Conservation (phyloP, 2,888 invertebrate species). For the Chloroclystis v-ata region DNA sequence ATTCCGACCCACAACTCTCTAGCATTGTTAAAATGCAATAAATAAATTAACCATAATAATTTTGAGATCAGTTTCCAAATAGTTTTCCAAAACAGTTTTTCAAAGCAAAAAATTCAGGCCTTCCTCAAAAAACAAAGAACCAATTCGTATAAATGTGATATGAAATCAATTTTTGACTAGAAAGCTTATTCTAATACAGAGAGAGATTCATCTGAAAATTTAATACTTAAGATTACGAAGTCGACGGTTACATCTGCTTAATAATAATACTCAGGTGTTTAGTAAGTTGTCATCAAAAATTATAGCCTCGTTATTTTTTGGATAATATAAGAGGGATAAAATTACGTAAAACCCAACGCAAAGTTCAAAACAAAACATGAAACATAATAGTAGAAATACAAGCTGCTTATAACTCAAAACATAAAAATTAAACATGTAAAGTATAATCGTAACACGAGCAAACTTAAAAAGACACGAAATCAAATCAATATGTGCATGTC, state of each 20-base stretch:
- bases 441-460: conserved; percentile 27
- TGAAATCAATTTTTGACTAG: conserved; percentile 74
- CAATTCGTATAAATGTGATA: conserved; percentile 43
- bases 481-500: conserved; percentile 43
- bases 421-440: conserved; percentile 26
- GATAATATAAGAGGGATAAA: conserved; percentile 37
- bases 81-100: conserved; percentile 13
- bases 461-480: conserved; percentile 13
- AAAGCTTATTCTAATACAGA: conserved; percentile 74
- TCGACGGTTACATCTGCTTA: conserved; percentile 53
- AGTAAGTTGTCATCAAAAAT: conserved; percentile 49
- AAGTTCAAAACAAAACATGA: conserved; percentile 20
- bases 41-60: conserved; percentile 18
- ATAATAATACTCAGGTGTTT: conserved; percentile 51
- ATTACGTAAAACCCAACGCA: conserved; percentile 21
- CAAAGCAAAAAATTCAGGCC: conserved; percentile 16
- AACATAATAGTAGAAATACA: conserved; percentile 23
- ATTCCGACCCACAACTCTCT: conserved; percentile 13
- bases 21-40: conserved; percentile 7
- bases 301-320: conserved; percentile 65
- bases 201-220: conserved; percentile 71
- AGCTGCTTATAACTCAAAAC: conserved; percentile 50
- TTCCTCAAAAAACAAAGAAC: conserved; percentile 12
- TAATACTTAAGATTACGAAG: conserved; percentile 66
- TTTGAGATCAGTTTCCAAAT: conserved; percentile 29